A percentile compares a stretch with the other conserved stretches of the same genome.
These are phyloP conservation scores for Pheosia tremula DNA, from an alignment of 2,888 invertebrate genomes.

Conservation along the genomic window DNA sequence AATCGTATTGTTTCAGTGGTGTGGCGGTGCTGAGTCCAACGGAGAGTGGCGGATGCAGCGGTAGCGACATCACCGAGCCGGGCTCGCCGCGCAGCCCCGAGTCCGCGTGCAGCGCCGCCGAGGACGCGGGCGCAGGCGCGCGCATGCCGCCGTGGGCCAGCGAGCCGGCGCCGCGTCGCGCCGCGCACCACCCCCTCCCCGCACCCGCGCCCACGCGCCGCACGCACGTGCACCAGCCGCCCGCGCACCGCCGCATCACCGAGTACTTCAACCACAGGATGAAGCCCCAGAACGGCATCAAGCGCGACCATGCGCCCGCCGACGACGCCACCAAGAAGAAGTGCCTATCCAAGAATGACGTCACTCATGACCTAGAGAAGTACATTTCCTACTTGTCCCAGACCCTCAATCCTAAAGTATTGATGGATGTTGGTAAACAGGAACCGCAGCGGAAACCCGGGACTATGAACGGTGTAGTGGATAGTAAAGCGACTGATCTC, in stretches of 20 bases:
- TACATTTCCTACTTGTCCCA: constrained; percentile 80
- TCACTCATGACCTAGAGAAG: constrained; percentile 77
- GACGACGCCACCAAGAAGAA: constrained; percentile 73
- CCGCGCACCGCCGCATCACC: constrained; percentile 91
- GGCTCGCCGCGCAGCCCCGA: constrained; percentile 92
- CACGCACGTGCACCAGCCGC: constrained; percentile 46
- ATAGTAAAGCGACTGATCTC: constrained; percentile 55
- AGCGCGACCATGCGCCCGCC: constrained; percentile 67
- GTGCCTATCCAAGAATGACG: constrained; percentile 77
- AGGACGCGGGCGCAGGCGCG: constrained; percentile 74
- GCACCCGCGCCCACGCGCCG: constrained; percentile 67
- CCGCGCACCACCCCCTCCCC: constrained; percentile 67
- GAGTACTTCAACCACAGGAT: constrained; percentile 94
- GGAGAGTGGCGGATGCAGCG: constrained; percentile 87
- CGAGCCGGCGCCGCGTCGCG: constrained; percentile 79
- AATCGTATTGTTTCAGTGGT: constrained; percentile 87
- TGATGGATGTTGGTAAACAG: constrained; percentile 71
- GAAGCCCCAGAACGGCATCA: constrained; percentile 86
- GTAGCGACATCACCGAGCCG: constrained; percentile 94
- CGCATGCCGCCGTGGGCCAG: constrained; percentile 82
- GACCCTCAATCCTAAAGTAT: constrained; percentile 77
- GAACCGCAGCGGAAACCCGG: constrained; percentile 44
- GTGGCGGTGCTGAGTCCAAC: constrained; percentile 92
- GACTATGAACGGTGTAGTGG: constrained; percentile 44
- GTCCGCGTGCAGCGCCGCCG: constrained; percentile 78